phyloP scores from a whole-genome alignment of 2,888 invertebrate species.

The Drosophila peninsularis region DNA sequence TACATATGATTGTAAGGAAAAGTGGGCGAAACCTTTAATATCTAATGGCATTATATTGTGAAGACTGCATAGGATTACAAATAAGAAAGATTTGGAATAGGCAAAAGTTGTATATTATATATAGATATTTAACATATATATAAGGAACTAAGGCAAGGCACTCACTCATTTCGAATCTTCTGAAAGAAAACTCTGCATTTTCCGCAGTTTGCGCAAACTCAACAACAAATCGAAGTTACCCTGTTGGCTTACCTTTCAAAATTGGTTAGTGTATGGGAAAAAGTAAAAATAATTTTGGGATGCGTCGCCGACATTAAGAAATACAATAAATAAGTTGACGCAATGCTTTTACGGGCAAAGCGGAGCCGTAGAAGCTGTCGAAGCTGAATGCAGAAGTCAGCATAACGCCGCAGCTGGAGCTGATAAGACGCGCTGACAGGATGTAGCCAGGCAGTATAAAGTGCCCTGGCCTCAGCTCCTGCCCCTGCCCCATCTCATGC shows the following conservation, averaged over 20 bases:
- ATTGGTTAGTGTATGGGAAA: slow-evolving; percentile 31
- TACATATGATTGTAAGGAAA: too few relatives aligned
- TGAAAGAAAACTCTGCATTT: background rate
- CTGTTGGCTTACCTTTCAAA: background rate
- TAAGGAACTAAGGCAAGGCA: too few relatives aligned
- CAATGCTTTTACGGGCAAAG: slow-evolving; percentile 37
- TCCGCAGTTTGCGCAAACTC: background rate
- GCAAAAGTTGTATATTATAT: too few relatives aligned
- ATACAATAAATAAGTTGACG: slow-evolving; percentile 57
- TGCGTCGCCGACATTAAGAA: slow-evolving; percentile 45
- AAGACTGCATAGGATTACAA: too few relatives aligned
- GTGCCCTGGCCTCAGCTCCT: background rate
- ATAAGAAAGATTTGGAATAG: too few relatives aligned
- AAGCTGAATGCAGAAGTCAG: slow-evolving; percentile 59
- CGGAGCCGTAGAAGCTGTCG: slow-evolving; percentile 26
- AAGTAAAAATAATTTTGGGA: slow-evolving; percentile 45
- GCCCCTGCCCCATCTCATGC: background rate
- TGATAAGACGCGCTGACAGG: slow-evolving; percentile 67
- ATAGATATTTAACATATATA: too few relatives aligned
- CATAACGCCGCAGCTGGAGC: slow-evolving; percentile 54
- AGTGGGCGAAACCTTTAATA: too few relatives aligned
- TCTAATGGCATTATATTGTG: too few relatives aligned
- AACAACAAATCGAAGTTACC: background rate
- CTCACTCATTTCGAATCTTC: too few relatives aligned
- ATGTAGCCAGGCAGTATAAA: slow-evolving; percentile 43